Conservation (phyloP, 1,140 invertebrate species). For the Scaptomyza graminum region DNA sequence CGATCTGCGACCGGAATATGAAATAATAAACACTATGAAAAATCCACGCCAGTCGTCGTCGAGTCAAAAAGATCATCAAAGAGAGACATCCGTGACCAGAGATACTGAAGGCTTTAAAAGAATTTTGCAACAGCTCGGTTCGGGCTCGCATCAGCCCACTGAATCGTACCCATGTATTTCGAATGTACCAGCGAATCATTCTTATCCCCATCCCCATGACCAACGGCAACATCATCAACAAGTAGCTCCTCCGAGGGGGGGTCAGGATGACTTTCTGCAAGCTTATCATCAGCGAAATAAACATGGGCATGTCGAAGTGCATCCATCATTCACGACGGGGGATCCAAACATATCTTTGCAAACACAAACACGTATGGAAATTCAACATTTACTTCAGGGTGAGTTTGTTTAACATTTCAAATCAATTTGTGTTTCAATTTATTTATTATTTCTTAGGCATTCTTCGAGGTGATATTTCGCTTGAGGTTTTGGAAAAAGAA, state of each 20-base stretch:
- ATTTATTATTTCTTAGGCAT: slow-evolving; percentile 37
- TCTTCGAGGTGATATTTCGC: slow-evolving; percentile 51
- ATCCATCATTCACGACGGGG: slow-evolving; percentile 2
- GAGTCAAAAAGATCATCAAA: slow-evolving; percentile 20
- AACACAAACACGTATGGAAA: slow-evolving; percentile 52
- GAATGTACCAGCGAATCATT: slow-evolving; percentile 1
- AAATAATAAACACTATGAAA: slow-evolving; percentile 8
- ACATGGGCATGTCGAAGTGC: slow-evolving; percentile 17
- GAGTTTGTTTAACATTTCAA: no score
- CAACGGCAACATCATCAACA: neutral
- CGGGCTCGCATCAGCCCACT: slow-evolving; percentile 9
- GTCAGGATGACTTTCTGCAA: no score
- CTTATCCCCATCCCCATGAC: neutral
- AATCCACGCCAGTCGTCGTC: slow-evolving; percentile 6
- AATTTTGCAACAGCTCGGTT: slow-evolving; percentile 61
- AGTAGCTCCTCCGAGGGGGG: neutral
- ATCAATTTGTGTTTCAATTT: no score
- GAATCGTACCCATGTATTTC: slow-evolving; percentile 17
- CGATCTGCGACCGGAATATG: slow-evolving; percentile 46
- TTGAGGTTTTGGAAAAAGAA: slow-evolving; percentile 88
- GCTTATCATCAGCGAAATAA: no score
- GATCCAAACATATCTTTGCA: slow-evolving; percentile 38
- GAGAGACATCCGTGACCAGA: slow-evolving; percentile 45
- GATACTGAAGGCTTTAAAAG: slow-evolving; percentile 69
- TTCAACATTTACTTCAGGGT: slow-evolving; percentile 62